phyloP scores from a whole-genome alignment of 2,113 vertebrate genomes.

The Camelus bactrianus region DNA sequence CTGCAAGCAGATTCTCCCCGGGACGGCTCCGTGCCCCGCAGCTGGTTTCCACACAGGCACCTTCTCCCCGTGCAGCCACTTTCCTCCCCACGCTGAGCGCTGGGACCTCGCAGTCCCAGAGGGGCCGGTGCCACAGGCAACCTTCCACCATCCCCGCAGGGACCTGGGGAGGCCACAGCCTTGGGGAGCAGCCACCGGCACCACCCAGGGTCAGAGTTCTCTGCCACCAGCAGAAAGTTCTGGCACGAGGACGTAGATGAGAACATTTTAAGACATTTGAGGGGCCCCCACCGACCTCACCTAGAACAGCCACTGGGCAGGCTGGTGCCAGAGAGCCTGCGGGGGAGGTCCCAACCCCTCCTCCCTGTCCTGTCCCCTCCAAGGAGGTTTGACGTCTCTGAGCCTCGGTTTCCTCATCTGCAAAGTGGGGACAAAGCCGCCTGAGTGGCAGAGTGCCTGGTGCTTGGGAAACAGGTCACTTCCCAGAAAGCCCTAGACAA shows the following conservation, averaged over 20 bases:
- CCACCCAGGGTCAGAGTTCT: not conserved
- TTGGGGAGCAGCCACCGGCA: not conserved
- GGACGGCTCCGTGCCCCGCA: too few species aligned
- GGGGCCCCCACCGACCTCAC: not conserved
- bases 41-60: not conserved
- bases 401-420: too few species aligned
- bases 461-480: rapidly evolving
- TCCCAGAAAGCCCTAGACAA: rapidly evolving
- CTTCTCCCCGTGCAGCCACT: not conserved
- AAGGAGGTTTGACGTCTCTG: not conserved
- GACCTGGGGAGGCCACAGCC: not conserved
- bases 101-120: rapidly evolving
- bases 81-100: not conserved
- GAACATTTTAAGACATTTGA: rapidly evolving
- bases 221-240: constrained; percentile 42
- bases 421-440: rapidly evolving
- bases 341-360: too few species aligned
- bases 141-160: not conserved
- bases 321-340: too few species aligned
- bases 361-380: too few species aligned
- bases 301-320: not conserved
- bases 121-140: not conserved
- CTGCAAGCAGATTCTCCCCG: not conserved
- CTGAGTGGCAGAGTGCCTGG: too few species aligned
- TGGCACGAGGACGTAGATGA: rapidly evolving